phyloP scores from a whole-genome alignment of 1,140 invertebrate genomes.

The Euwallacea fornicatus region DNA sequence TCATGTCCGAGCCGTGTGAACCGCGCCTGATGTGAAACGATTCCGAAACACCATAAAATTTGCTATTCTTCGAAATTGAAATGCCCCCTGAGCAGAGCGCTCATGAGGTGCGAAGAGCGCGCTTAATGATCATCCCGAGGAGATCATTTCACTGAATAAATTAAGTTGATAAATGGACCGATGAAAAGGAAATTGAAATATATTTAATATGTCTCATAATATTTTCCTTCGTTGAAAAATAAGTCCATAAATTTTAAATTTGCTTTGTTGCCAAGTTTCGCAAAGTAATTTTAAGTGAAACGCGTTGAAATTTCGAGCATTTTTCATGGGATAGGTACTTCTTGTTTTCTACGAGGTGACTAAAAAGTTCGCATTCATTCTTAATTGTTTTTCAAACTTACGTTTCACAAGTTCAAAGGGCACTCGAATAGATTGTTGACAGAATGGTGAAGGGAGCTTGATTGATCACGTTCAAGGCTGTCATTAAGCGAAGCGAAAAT shows the following conservation, averaged over 20 bases:
- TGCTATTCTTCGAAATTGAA: slow-evolving; percentile 18
- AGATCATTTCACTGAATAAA: not conserved
- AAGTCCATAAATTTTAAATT: not conserved
- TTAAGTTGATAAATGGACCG: not conserved
- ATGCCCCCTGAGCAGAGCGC: slow-evolving; percentile 11
- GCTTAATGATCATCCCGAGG: not conserved
- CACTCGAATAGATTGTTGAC: too few relatives aligned
- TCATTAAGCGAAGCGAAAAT: too few relatives aligned
- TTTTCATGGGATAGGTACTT: not conserved
- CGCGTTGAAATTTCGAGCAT: not conserved
- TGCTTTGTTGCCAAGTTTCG: not conserved
- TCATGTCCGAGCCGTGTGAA: slow-evolving; percentile 14
- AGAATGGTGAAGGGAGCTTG: too few relatives aligned
- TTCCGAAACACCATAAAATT: slow-evolving; percentile 19
- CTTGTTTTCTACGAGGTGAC: not conserved
- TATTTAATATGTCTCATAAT: not conserved
- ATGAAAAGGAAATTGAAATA: not conserved
- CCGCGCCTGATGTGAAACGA: not conserved
- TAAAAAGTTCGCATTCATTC: not conserved
- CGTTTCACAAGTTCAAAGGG: too few relatives aligned
- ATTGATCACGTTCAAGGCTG: too few relatives aligned
- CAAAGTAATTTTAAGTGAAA: not conserved
- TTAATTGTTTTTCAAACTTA: not conserved
- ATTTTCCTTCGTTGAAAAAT: not conserved
- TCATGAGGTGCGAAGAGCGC: not conserved